Conservation (phyloP, 1,140 invertebrate species). For the Neodiprion fabricii region DNA sequence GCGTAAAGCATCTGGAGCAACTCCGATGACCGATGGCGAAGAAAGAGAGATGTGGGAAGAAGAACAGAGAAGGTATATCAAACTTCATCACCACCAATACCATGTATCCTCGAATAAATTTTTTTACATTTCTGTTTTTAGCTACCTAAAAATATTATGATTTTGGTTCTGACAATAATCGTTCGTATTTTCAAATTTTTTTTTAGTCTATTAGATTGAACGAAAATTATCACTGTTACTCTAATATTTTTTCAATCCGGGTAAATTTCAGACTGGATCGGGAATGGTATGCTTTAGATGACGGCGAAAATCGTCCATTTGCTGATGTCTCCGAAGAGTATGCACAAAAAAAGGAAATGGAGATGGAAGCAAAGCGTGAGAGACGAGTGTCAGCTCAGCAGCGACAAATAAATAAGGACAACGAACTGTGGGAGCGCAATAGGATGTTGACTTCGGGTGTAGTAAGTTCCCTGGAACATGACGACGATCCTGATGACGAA, state of each 20-base stretch:
- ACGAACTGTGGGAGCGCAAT: conserved; percentile 98
- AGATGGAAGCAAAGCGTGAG: conserved; percentile 87
- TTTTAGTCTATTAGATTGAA: neutral
- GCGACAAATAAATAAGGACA: conserved; percentile 95
- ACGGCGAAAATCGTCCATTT: conserved; percentile 94
- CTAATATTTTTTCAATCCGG: conserved; percentile 13
- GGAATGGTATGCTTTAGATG: conserved; percentile 95
- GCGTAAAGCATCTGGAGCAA: conserved; percentile 68
- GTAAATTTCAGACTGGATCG: conserved; percentile 75
- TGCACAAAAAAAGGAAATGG: conserved; percentile 88
- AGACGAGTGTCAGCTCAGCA: conserved; percentile 94
- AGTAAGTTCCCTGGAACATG: conserved; percentile 87
- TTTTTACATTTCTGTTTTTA: conserved; percentile 11
- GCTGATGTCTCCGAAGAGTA: conserved; percentile 89
- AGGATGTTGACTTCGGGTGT: conserved; percentile 97
- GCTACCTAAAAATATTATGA: neutral
- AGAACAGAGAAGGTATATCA: conserved; percentile 74
- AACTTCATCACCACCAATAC: neutral
- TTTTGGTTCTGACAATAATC: neutral
- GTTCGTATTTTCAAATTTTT: conserved; percentile 2
- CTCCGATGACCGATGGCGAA: conserved; percentile 67
- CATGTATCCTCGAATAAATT: conserved; percentile 6
- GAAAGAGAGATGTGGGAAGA: conserved; percentile 89
- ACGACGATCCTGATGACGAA: conserved; percentile 93
- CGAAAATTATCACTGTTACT: neutral